phyloP scores from a whole-genome alignment of 2,888 invertebrate species.

The Eumacrocentrus americanus region DNA sequence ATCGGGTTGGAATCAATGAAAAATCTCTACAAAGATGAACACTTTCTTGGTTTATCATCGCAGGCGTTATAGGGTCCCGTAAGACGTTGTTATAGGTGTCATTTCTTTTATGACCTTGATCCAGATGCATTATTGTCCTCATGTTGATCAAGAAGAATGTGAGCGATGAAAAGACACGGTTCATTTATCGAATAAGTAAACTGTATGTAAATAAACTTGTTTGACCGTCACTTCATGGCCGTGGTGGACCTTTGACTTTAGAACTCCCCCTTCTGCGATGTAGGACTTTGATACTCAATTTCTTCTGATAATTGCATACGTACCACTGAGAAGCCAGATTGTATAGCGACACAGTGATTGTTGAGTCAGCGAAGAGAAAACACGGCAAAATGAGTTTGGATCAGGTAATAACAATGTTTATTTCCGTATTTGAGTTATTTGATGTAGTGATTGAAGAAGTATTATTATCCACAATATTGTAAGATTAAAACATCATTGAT shows the following conservation, averaged over 20 bases:
- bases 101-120: slow-evolving; percentile 1
- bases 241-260: neutral
- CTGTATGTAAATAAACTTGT: neutral
- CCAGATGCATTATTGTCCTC: neutral
- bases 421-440: neutral
- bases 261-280: neutral
- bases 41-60: no score
- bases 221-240: neutral
- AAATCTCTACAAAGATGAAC: no score
- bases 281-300: slow-evolving; percentile 6
- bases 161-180: neutral
- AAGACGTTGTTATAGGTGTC: no score
- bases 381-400: slow-evolving; percentile 62
- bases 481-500: no score
- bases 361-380: slow-evolving; percentile 7
- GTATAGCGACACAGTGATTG: neutral
- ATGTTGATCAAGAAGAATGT: no score
- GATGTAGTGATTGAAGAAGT: neutral
- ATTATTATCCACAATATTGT: neutral
- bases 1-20: no score
- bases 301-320: neutral
- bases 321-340: neutral
- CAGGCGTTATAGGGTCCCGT: no score
- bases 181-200: no score
- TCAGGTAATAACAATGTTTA: slow-evolving; percentile 57